Evolutionary conservation across 2,797 vertebrate species (phyloP).

Genomic region (Tokudaia tokunoshimensis): DNA sequence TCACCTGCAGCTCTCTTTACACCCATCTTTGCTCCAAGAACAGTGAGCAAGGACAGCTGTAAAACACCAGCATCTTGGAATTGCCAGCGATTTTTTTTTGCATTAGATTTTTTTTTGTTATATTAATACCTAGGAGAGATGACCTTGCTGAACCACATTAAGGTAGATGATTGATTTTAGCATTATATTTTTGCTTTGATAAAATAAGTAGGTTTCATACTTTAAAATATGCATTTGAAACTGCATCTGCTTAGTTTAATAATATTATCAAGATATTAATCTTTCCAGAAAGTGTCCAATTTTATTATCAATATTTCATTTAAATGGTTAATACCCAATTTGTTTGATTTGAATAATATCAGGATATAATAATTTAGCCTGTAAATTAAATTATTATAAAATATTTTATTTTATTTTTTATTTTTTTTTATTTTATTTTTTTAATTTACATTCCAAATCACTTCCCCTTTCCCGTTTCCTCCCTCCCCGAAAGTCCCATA

Average conservation of each 20-base stretch:
- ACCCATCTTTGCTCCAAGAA: slow-evolving; percentile 11
- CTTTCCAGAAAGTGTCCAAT: slow-evolving; percentile 61
- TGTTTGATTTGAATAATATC: slow-evolving; percentile 50
- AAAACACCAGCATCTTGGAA: slow-evolving; percentile 73
- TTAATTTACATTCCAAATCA: too few species aligned
- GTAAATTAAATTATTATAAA: background rate
- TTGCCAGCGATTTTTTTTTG: slow-evolving; percentile 34
- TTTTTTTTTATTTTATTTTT: too few species aligned
- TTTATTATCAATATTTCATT: slow-evolving; percentile 58
- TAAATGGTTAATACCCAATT: slow-evolving; percentile 60
- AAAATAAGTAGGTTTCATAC: background rate
- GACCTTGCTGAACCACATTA: slow-evolving; percentile 70
- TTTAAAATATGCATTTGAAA: slow-evolving; percentile 63
- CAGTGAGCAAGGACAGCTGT: slow-evolving; percentile 73
- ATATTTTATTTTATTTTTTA: too few species aligned
- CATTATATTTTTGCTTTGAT: slow-evolving; percentile 60
- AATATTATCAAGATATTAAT: slow-evolving; percentile 38
- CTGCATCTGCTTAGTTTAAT: slow-evolving; percentile 2
- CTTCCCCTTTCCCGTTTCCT: too few species aligned
- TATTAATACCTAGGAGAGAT: slow-evolving; percentile 60
- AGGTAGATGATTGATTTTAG: slow-evolving; percentile 68
- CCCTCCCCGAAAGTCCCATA: too few species aligned
- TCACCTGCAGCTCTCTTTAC: slow-evolving; percentile 56
- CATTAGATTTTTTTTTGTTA: slow-evolving; percentile 60
- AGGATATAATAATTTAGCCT: background rate